phyloP scores from a whole-genome alignment of 2,888 invertebrate species.

The Asteroscopus sphinx region DNA sequence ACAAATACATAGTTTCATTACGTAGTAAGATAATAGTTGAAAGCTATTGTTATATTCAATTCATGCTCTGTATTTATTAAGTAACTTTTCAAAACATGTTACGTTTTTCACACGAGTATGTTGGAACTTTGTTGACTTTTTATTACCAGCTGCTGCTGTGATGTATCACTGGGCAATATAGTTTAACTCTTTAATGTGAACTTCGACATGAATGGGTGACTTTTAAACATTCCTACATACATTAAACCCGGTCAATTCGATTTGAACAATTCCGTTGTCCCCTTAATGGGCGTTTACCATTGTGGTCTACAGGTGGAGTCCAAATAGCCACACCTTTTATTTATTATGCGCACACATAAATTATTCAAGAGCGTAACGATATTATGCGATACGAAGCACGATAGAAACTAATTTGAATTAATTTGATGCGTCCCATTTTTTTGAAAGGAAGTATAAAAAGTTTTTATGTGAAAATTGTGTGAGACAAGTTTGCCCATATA shows the following conservation, averaged over 20 bases:
- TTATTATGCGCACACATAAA: conserved; percentile 79
- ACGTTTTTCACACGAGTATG: conserved; percentile 5
- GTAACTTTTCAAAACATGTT: conserved; percentile 5
- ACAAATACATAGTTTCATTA: conserved; percentile 4
- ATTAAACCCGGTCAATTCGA: conserved; percentile 36
- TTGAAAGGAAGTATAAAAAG: conserved; percentile 75
- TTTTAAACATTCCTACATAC: conserved; percentile 47
- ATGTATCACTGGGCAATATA: conserved; percentile 7
- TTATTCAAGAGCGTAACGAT: conserved; percentile 82
- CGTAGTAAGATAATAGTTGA: conserved; percentile 11
- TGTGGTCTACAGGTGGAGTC: conserved; percentile 77
- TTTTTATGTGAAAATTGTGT: conserved; percentile 69
- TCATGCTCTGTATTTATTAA: conserved; percentile 15
- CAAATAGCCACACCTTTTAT: conserved; percentile 82
- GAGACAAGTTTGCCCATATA: conserved; percentile 67
- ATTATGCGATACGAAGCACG: conserved; percentile 77
- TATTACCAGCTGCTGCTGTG: conserved; percentile 8
- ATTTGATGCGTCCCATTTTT: conserved; percentile 76
- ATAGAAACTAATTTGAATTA: conserved; percentile 83
- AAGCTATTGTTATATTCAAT: conserved; percentile 15
- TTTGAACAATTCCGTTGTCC: conserved; percentile 46
- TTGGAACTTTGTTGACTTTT: conserved; percentile 2
- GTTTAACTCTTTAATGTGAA: conserved; percentile 38
- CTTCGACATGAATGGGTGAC: conserved; percentile 50
- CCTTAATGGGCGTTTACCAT: conserved; percentile 72